Evolutionary conservation across 1,140 invertebrate species (phyloP).

Genomic region (Dysdera silvatica): DNA sequence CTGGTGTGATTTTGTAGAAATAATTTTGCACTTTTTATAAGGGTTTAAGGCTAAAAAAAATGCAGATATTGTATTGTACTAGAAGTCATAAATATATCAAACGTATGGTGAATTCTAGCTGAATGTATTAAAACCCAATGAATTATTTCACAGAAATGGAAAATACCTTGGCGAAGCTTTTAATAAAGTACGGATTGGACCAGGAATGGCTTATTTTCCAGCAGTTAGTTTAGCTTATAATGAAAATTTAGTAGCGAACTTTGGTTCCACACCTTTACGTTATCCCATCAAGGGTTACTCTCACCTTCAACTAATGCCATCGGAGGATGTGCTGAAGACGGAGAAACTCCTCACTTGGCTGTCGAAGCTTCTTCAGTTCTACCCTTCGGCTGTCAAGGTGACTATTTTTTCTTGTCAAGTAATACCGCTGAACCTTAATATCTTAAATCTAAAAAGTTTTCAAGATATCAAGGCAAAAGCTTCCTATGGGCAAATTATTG

Average conservation of each 20-base stretch:
- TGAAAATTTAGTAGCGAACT: constrained; percentile 70
- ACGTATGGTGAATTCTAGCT: too few relatives aligned
- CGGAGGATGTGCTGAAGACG: constrained; percentile 48
- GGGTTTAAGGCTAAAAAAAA: too few relatives aligned
- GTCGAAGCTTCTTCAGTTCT: constrained; percentile 47
- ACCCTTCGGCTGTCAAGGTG: constrained; percentile 40
- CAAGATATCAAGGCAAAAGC: too few relatives aligned
- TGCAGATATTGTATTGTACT: too few relatives aligned
- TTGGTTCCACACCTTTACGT: constrained; percentile 60
- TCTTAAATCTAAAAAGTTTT: too few relatives aligned
- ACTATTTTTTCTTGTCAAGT: neutral
- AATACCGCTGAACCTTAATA: too few relatives aligned
- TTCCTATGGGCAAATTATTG: too few relatives aligned
- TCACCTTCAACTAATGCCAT: constrained; percentile 52
- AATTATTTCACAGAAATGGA: constrained; percentile 59
- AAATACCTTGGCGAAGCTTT: constrained; percentile 64
- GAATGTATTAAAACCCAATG: too few relatives aligned
- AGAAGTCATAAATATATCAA: too few relatives aligned
- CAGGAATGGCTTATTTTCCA: constrained; percentile 65
- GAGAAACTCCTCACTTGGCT: constrained; percentile 54
- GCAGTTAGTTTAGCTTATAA: constrained; percentile 64
- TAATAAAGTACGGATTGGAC: constrained; percentile 57
- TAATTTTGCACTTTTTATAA: too few relatives aligned
- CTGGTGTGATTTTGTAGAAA: too few relatives aligned
- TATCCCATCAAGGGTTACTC: constrained; percentile 62